Percentiles rank a stretch among this genome's conserved stretches.
These are phyloP conservation scores for Xiphophorus maculatus DNA, from an alignment of 2,113 vertebrate species.

Conservation along the genomic window DNA sequence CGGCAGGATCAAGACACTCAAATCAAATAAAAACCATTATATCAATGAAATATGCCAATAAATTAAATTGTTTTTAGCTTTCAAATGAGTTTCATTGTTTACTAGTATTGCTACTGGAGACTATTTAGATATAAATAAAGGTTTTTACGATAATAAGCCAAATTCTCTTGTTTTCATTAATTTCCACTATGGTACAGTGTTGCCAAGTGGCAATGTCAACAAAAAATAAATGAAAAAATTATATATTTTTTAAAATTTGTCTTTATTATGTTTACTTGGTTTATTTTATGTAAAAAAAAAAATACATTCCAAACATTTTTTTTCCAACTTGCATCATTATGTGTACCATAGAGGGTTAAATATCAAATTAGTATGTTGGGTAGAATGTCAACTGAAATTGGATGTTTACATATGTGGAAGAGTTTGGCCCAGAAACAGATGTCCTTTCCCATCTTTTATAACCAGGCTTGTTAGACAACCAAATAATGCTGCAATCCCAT, in stretches of 20 bases:
- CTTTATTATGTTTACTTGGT: neutral
- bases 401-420: neutral
- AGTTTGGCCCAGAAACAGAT: conserved; percentile 48
- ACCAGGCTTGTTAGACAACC: conserved; percentile 27
- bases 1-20: no score
- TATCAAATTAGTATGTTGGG: conserved; percentile 5
- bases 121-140: neutral
- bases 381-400: neutral
- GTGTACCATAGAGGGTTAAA: neutral
- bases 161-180: no score
- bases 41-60: neutral
- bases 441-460: neutral
- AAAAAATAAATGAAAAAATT: neutral
- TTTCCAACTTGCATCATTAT: no score
- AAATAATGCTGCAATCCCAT: conserved; percentile 7
- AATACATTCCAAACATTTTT: no score
- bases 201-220: neutral
- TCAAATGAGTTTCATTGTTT: neutral
- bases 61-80: neutral
- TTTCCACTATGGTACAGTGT: neutral
- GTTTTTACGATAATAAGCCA: neutral
- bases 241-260: neutral
- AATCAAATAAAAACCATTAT: no score
- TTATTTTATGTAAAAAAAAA: no score
- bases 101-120: neutral